These are phyloP conservation scores for Turdus rufiventris DNA, from an alignment of 2,113 vertebrate genomes.

Conservation along the genomic window DNA sequence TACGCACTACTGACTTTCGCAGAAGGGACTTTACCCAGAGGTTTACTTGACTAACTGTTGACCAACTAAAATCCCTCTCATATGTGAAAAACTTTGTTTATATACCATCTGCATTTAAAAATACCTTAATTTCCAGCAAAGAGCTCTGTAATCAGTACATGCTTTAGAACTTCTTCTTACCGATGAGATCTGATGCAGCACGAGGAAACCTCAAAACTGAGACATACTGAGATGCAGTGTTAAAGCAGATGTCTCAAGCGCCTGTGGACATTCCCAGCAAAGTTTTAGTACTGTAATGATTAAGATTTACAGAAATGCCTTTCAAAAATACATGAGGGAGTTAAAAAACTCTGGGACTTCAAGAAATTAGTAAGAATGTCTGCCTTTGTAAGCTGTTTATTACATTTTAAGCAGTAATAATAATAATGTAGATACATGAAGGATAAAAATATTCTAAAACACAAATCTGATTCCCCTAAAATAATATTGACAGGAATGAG, in stretches of 20 bases:
- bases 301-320: constrained; percentile 12
- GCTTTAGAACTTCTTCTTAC: background rate
- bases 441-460: background rate
- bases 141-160: background rate
- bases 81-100: background rate
- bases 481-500: background rate
- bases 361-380: background rate
- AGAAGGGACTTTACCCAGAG: constrained; percentile 56
- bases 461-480: background rate
- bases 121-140: background rate
- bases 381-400: background rate
- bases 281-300: background rate
- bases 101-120: background rate
- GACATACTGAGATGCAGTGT: background rate
- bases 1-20: background rate
- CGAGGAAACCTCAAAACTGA: background rate
- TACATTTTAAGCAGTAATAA: background rate
- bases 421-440: background rate
- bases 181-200: background rate
- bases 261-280: background rate
- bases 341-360: background rate
- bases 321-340: background rate
- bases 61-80: background rate
- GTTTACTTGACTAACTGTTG: background rate
- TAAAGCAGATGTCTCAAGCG: background rate